Conservation (phyloP, 2,113 vertebrate genomes). For the Leucosticte australis region DNA sequence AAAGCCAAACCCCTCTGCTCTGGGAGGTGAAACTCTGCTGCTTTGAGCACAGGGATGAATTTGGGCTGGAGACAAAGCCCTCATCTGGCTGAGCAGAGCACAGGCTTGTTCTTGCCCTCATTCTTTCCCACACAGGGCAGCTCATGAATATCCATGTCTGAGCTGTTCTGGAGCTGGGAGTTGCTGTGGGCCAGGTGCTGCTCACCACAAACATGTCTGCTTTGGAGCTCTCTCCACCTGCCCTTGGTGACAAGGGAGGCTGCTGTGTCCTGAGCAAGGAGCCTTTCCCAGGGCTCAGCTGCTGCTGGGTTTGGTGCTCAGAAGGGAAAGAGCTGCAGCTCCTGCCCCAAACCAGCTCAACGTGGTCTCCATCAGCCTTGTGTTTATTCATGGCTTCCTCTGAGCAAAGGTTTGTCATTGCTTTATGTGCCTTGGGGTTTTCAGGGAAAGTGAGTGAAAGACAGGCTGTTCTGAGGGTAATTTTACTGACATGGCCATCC, state of each 20-base stretch:
- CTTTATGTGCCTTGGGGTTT: background rate
- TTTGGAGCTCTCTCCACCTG: accelerated
- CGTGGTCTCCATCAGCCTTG: accelerated
- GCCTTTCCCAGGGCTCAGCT: background rate
- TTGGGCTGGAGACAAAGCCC: background rate
- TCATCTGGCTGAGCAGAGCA: background rate
- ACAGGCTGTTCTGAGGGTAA: background rate
- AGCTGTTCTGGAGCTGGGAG: background rate
- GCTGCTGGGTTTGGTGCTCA: background rate
- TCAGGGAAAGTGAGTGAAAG: background rate
- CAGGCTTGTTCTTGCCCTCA: background rate
- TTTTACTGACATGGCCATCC: background rate
- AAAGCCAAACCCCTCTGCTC: background rate
- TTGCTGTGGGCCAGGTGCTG: background rate
- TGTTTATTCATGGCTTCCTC: background rate
- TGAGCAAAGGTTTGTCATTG: background rate
- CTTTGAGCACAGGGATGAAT: background rate
- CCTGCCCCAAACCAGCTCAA: background rate
- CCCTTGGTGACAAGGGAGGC: background rate
- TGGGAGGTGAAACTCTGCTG: background rate
- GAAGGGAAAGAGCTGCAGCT: background rate
- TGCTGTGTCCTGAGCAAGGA: background rate
- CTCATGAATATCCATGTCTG: background rate
- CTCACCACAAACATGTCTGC: accelerated
- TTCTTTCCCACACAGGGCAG: background rate